Conservation (phyloP, 2,113 vertebrate species). For the Myotis brandtii region DNA sequence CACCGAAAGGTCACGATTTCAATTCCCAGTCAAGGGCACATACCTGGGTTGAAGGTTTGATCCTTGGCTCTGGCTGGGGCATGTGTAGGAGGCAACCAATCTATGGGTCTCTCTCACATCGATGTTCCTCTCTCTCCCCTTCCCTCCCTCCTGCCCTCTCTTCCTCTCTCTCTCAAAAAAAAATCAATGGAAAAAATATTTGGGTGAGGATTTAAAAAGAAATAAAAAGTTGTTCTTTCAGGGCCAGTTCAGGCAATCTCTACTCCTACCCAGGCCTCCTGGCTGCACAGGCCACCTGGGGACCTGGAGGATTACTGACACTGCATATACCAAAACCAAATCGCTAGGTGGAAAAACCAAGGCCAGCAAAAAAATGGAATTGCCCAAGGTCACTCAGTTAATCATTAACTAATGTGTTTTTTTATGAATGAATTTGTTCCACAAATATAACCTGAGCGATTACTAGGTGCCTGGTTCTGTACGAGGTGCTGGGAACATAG, state of each 20-base stretch:
- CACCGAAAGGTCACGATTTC: no score
- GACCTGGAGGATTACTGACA: background rate
- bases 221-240: background rate
- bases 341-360: background rate
- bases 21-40: no score
- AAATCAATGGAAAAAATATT: no score
- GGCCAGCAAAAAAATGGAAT: background rate
- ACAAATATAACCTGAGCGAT: background rate
- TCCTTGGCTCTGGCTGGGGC: no score
- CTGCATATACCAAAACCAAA: background rate
- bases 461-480: background rate
- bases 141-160: no score
- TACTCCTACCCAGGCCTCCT: background rate
- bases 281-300: background rate
- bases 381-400: background rate
- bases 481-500: background rate
- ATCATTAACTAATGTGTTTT: background rate
- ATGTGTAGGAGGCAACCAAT: no score
- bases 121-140: no score
- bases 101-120: no score
- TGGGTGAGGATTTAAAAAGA: no score
- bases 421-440: constrained; percentile 29
- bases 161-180: no score
- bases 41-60: no score
- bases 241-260: background rate